phyloP scores from a whole-genome alignment of 2,888 invertebrate species.

The Augiades crinisus region DNA sequence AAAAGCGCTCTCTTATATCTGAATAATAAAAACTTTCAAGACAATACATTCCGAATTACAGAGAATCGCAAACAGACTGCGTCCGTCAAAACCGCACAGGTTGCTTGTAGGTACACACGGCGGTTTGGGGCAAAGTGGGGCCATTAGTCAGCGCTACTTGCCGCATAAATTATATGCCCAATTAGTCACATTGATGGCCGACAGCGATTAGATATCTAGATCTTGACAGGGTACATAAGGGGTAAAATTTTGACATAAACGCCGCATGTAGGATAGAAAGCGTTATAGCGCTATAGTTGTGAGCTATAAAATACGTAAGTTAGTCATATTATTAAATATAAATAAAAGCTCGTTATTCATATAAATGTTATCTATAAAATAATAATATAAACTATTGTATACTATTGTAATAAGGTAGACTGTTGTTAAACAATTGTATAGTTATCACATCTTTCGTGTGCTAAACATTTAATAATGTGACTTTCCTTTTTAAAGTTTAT shows the following conservation, averaged over 20 bases:
- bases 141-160: slow-evolving; percentile 62
- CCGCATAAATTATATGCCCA: slow-evolving; percentile 70
- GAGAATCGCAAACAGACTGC: background rate
- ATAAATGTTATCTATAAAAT: too few species aligned
- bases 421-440: too few species aligned
- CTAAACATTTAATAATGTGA: too few species aligned
- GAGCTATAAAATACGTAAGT: background rate
- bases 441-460: too few species aligned
- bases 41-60: background rate
- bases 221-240: slow-evolving; percentile 7
- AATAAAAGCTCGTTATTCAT: too few species aligned
- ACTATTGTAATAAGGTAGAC: too few species aligned
- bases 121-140: slow-evolving; percentile 41
- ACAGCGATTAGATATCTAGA: slow-evolving; percentile 51
- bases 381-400: too few species aligned
- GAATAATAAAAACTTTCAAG: background rate
- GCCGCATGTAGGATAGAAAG: background rate
- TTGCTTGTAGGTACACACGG: slow-evolving; percentile 30
- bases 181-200: slow-evolving; percentile 71
- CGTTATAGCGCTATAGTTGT: too few species aligned
- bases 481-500: too few species aligned
- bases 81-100: slow-evolving; percentile 10
- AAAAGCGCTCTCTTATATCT: too few species aligned
- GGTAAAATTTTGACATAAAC: background rate
- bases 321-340: background rate